Evolutionary conservation across 2,113 vertebrate genomes (phyloP).

Genomic region (Rhodinocichla rosea): DNA sequence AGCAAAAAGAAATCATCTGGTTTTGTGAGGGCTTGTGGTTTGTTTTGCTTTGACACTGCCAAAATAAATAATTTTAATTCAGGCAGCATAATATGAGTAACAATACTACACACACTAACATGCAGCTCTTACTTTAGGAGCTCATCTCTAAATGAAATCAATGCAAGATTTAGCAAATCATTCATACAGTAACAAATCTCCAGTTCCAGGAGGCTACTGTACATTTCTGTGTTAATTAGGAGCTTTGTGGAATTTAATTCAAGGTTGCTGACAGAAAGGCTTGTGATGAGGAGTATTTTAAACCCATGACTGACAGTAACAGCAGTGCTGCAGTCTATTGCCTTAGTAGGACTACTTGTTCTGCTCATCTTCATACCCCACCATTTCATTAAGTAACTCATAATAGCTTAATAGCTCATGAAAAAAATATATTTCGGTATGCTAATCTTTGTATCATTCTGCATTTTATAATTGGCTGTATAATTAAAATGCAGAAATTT

Average conservation of each 20-base stretch:
- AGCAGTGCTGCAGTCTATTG: constrained; percentile 3
- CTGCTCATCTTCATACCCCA: neutral
- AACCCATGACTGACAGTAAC: constrained; percentile 55
- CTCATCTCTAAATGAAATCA: constrained; percentile 3
- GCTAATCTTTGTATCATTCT: neutral
- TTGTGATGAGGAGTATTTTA: constrained; percentile 49
- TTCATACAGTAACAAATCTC: neutral
- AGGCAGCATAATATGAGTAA: neutral
- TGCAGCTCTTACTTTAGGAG: neutral
- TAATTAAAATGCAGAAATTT: neutral
- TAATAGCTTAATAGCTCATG: neutral
- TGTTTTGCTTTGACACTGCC: neutral
- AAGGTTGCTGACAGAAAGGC: constrained; percentile 50
- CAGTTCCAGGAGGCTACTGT: neutral
- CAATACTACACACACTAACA: neutral
- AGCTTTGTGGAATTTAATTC: constrained; percentile 64
- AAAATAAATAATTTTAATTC: neutral
- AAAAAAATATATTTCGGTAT: neutral
- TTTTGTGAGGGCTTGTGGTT: neutral
- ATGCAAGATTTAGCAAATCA: neutral
- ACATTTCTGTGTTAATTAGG: constrained; percentile 58
- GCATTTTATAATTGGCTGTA: constrained; percentile 11
- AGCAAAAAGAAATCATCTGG: neutral
- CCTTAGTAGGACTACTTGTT: neutral
- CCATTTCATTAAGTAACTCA: neutral